Base-by-base conservation (phyloP, 2,113 vertebrate genomes). In the Neogobius melanostomus region DNA sequence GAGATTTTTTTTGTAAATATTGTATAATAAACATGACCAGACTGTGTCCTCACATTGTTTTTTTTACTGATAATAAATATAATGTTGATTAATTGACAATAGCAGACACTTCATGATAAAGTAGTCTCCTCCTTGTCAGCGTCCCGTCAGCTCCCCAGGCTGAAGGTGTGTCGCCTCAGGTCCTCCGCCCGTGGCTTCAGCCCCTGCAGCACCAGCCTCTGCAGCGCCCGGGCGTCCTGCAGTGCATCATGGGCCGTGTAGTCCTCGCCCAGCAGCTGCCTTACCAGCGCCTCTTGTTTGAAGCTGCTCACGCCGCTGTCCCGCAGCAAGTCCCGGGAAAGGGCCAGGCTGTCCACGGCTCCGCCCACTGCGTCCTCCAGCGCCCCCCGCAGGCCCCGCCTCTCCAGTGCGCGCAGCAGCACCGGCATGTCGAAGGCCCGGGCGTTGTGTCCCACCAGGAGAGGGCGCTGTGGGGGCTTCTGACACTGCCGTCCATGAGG, bases 381-480 rank as follows among this genome's bases (percentile, higher is more conserved):
- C 51, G 79, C 16, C 4, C 75, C 71, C 16, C 81, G 70, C 4
- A 93, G 85, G 17, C 67, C 73, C 49, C 90, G 74, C 12, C 87
- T 67, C 0, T 89, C 86, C 1, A 93, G 87, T 0, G 70, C 82
- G 11, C 87, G 74, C 9, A 56, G 63, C 65, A 93, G 53, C 15
- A 91, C 53, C 0, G 50, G 89, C 28, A 90, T 89, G 76, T 93
- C 91, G 11, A 92, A 93, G 28, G 79, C 60, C 2, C 85, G 85
- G 15, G 88, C 90, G 77, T 93, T 93, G 83, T 93, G 92, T 17
- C 90, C 91, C 0, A 88, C 4, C 7, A 93, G 59, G 0, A 93
- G 72, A 0, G 91, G 92, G 1, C 63, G 60, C 3, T 54, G 43
- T 6, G 36, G 12, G 6, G 57, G 14, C 28, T 6, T 60, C 57